Base-by-base conservation (phyloP, 2,113 vertebrate genomes). In the Astur gentilis region DNA sequence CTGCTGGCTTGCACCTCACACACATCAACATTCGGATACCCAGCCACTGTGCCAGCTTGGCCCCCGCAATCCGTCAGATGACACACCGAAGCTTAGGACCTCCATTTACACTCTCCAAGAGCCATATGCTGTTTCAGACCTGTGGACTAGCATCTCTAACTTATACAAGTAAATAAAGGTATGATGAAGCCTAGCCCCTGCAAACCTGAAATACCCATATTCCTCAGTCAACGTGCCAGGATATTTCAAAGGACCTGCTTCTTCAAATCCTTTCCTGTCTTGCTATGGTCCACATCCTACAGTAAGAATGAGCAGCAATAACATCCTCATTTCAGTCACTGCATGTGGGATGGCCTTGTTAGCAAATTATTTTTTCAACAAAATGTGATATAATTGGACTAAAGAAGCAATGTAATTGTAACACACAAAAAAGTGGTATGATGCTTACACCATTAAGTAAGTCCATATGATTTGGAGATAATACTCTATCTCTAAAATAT, bases 11-110 rank as follows among this genome's bases (percentile, higher is more conserved):
- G 44, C 32, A 54, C 10, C 47, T 69, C 25, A 49, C 34, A 44
- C 2, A 0, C 45, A 36, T 34, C 34, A 40, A 6, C 34, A 27
- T 2, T 72, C 14, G 2, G 18, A 52, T 18, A 34, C 8, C 17
- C n/a, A 80, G 49, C 26, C 3, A 1, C 49, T 50, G 29, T 27
- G 34, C 22, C 87, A 77, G 21, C 14, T 69, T 49, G 27, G 71
- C 9, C 47, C 10, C 36, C 27, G 42, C 20, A 47, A 23, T 29
- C 72, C 34, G 3, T 1, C 2, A 62, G 45, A 34, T 20, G 45
- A 29, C 23, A 27, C 6, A 7, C 6, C 13, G 50, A 52, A n/a
- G 25, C 27, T 65, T n/a, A 70, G 34, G 60, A 50, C 19, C 8
- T 55, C 54, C 4, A 1, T 72, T 93, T 54, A 14, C 23, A 13